phyloP scores from a whole-genome alignment of 2,113 vertebrate species.

The rabbit (Oryctolagus cuniculus) region DNA sequence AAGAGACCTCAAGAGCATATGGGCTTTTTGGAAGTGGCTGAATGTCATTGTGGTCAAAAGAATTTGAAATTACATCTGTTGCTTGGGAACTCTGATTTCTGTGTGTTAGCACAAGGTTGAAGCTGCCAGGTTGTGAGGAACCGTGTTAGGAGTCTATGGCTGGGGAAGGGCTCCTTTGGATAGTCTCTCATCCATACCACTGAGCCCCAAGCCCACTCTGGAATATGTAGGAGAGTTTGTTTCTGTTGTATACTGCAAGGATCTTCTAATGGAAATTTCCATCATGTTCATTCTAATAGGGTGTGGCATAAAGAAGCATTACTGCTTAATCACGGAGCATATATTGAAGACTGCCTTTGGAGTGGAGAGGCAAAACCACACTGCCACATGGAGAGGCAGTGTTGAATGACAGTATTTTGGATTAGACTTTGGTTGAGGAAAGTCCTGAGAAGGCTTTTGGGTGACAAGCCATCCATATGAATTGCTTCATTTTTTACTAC shows the following conservation, averaged over 20 bases:
- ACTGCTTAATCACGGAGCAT: background rate
- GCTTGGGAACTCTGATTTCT: background rate
- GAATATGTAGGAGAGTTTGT: background rate
- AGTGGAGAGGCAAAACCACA: background rate
- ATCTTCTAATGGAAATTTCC: background rate
- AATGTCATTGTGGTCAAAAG: background rate
- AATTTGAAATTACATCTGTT: background rate
- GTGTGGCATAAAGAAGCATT: background rate
- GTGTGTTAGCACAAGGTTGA: background rate
- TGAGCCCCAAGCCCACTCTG: background rate
- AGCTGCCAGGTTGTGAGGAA: background rate
- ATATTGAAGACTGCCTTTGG: background rate
- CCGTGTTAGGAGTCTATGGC: background rate
- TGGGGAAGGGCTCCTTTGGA: background rate
- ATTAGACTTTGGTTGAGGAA: slow-evolving; percentile 1
- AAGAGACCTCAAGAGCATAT: background rate
- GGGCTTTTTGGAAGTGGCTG: background rate
- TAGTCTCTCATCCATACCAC: background rate
- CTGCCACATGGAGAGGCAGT: background rate
- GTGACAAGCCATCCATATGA: background rate
- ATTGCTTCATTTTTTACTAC: background rate
- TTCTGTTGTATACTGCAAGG: background rate
- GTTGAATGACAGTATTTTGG: background rate
- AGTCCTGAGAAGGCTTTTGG: background rate
- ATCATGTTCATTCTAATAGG: background rate